These are phyloP conservation scores for Eupleurogrammus muticus DNA, from an alignment of 2,797 vertebrate species.

Conservation along the genomic window DNA sequence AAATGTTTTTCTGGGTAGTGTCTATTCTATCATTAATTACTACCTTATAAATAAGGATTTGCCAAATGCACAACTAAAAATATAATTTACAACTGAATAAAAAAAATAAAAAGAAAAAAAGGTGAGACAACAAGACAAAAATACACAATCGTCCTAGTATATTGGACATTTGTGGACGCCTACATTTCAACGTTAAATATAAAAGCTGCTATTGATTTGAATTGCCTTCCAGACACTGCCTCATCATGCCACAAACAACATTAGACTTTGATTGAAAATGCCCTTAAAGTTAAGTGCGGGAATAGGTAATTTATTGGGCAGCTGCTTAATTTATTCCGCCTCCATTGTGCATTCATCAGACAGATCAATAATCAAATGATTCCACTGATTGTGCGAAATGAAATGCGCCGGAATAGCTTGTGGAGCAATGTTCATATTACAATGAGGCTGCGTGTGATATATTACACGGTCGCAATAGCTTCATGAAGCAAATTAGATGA, in stretches of 20 bases:
- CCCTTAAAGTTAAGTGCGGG: conserved; percentile 77
- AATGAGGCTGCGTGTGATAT: conserved; percentile 42
- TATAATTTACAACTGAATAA: not conserved
- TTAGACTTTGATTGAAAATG: conserved; percentile 78
- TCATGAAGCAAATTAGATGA: conserved; percentile 61
- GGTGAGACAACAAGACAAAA: conserved; percentile 18
- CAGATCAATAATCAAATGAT: conserved; percentile 79
- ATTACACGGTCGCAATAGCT: conserved; percentile 47
- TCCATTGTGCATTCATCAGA: conserved; percentile 75
- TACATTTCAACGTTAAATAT: conserved; percentile 16
- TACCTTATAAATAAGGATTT: conserved; percentile 17
- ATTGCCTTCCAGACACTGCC: conserved; percentile 70
- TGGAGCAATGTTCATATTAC: conserved; percentile 37
- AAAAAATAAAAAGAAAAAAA: conserved; percentile 12
- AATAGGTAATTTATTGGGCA: conserved; percentile 79
- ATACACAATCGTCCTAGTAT: conserved; percentile 25
- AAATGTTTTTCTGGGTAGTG: no score
- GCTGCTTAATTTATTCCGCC: conserved; percentile 76
- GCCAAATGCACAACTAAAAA: conserved; percentile 12
- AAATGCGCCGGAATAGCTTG: conserved; percentile 50
- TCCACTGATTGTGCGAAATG: conserved; percentile 67
- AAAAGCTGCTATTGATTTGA: conserved; percentile 73
- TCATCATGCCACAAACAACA: conserved; percentile 75
- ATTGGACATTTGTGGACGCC: conserved; percentile 10
- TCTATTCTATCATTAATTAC: no score